phyloP scores from a whole-genome alignment of 2,888 invertebrate genomes.

The Acleris literana region DNA sequence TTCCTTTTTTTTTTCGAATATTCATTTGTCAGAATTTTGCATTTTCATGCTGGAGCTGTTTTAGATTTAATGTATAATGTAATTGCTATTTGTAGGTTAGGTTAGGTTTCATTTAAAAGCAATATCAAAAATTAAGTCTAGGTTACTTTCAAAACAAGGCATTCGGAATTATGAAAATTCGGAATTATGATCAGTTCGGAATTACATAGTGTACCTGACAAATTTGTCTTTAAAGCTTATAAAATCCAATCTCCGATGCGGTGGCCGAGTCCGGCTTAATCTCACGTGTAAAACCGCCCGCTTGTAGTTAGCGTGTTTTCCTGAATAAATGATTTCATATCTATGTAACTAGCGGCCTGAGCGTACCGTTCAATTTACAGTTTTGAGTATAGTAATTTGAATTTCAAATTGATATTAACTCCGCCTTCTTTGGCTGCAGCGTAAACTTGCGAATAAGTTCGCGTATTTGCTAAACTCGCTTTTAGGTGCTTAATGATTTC shows the following conservation, averaged over 20 bases:
- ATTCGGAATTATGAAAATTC: too few relatives aligned
- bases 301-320: constrained; percentile 19
- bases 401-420: constrained; percentile 33
- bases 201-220: not conserved
- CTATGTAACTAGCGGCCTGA: constrained; percentile 25
- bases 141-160: too few relatives aligned
- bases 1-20: too few relatives aligned
- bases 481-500: constrained; percentile 25
- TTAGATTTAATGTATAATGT: too few relatives aligned
- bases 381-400: constrained; percentile 35
- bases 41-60: too few relatives aligned
- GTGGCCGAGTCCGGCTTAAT: constrained; percentile 14
- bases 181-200: too few relatives aligned
- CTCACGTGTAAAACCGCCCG: constrained; percentile 30
- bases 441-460: constrained; percentile 16
- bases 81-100: too few relatives aligned
- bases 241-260: constrained; percentile 35
- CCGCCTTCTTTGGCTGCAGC: constrained; percentile 25
- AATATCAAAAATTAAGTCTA: too few relatives aligned
- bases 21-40: too few relatives aligned
- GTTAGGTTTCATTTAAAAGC: too few relatives aligned
- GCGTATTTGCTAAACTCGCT: constrained; percentile 26
- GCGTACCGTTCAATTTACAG: constrained; percentile 22
- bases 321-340: constrained; percentile 29
- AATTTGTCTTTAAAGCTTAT: constrained; percentile 33